Base-by-base conservation (phyloP, 2,113 vertebrate genomes). In the Brienomyrus longianalis region DNA sequence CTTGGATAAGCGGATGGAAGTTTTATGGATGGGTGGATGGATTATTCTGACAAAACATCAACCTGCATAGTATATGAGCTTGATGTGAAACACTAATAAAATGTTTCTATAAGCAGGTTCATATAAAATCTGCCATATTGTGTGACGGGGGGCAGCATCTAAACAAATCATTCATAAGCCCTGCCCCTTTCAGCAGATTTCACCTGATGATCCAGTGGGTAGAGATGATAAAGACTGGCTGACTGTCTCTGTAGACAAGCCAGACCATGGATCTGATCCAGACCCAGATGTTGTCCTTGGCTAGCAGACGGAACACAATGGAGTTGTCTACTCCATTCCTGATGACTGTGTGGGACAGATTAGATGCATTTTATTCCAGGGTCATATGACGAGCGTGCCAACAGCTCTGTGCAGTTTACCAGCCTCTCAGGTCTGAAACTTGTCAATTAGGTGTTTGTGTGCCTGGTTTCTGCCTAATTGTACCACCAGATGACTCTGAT, bases 231-330 rank as follows among this genome's bases (percentile, higher is more conserved):
- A 83, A 88, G 56, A 83, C 70, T 39, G 86, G 74, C 27, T 90
- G 85, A 1, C 77, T 23, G 3, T 90, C 56, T 56, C 85, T 85
- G 48, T 91, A 47, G 31, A 90, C 11, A 0, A 91, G 5, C 17
- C 54, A 27, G 21, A 86, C 86, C 19, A 45, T 50, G n/a, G 89
- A 15, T 13, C 80, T 89, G 77, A 90, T 45, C 56, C 86, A 88
- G 19, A 88, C 39, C 86, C 89, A 91, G 83, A 1, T 39, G 43
- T 83, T 59, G 83, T 62, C 43, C 52, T 89, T 91, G 51, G 84
- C n/a, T 23, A 91, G 66, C 85, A 91, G 54, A 6, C 47, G 54
- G 89, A 84, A 90, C 21, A 85, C 45, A 27, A 74, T 70, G 19
- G 74, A 9, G 15, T 54, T 39, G 4, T 74, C 83, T 23, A 45